Evolutionary conservation across 2,113 vertebrate genomes (phyloP), one percentile per base, ranked within the genome.

Genomic region (Tyto alba): DNA sequence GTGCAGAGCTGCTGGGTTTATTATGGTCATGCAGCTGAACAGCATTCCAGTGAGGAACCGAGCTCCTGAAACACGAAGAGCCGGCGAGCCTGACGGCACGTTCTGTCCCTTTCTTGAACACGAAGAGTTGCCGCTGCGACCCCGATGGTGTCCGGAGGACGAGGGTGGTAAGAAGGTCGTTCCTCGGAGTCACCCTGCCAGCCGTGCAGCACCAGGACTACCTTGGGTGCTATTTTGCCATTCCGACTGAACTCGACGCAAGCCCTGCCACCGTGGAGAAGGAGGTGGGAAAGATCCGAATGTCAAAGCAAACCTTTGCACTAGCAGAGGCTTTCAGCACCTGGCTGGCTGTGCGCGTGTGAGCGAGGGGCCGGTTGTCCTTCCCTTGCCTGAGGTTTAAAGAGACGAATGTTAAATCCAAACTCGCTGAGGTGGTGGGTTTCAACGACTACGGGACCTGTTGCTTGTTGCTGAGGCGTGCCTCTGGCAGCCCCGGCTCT

Each of bases 271-370:
- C 48, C 0, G 0, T 20, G 67, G 41, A 53, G 47, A 55, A 16
- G 29, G 29, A 60, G 10, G 12, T 12, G 17, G 60, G 74, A 21
- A 69, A 67, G 78, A 40, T 4, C n/a, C 0, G 0, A 6, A 3
- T 40, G 16, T 67, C n/a, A 40, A 14, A 68, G 71, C 22, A 26
- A 67, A 36, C 22, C 38, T 85, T 85, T 38, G 23, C 55, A 13
- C 18, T 47, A 22, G 38, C 3, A 48, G 74, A 47, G 48, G 22
- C 67, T 86, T 71, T 67, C 41, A 81, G 2, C 7, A 8, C 25
- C 45, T 11, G 6, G 2, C 36, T 76, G 75, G 38, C 14, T 22
- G 20, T 14, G 67, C 22, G 47, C 5, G 11, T 26, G 67, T 47
- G 78, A 7, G 36, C 8, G 36, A 32, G 50, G 27, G 56, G 13